A percentile compares a stretch with the other conserved stretches of the same genome.
Conservation (phyloP, 2,888 invertebrate species). For the Helleia helle region DNA sequence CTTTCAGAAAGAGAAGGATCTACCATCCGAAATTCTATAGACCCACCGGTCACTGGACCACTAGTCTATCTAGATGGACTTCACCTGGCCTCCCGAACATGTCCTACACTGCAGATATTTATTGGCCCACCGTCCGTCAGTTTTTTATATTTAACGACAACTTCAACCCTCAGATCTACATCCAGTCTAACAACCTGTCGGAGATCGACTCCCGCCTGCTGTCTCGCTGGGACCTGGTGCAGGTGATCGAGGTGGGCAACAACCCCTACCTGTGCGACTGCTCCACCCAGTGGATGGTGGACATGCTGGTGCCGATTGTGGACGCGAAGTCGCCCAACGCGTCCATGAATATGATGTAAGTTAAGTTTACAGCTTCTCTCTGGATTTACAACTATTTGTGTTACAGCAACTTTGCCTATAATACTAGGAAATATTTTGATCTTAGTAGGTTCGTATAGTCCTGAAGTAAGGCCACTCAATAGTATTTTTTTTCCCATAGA, state of each 20-base stretch:
- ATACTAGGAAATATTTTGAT: background rate
- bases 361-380: slow-evolving; percentile 14
- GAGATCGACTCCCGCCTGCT: slow-evolving; percentile 78
- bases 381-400: background rate
- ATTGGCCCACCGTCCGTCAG: no score
- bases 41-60: no score
- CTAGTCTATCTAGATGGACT: no score
- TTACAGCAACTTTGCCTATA: background rate
- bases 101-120: no score
- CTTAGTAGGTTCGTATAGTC: no score
- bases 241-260: slow-evolving; percentile 77
- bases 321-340: slow-evolving; percentile 47
- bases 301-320: slow-evolving; percentile 73
- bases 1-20: no score
- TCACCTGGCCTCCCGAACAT: no score
- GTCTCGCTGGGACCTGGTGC: slow-evolving; percentile 80
- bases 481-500: no score
- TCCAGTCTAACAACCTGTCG: slow-evolving; percentile 81
- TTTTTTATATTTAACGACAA: no score
- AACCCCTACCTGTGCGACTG: slow-evolving; percentile 89
- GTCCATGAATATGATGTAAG: slow-evolving; percentile 63
- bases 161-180: slow-evolving; percentile 78
- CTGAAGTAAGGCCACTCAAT: background rate
- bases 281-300: slow-evolving; percentile 84
- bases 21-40: no score